These are phyloP conservation scores for Eudemis profundana DNA, from an alignment of 2,888 invertebrate genomes.

Conservation along the genomic window DNA sequence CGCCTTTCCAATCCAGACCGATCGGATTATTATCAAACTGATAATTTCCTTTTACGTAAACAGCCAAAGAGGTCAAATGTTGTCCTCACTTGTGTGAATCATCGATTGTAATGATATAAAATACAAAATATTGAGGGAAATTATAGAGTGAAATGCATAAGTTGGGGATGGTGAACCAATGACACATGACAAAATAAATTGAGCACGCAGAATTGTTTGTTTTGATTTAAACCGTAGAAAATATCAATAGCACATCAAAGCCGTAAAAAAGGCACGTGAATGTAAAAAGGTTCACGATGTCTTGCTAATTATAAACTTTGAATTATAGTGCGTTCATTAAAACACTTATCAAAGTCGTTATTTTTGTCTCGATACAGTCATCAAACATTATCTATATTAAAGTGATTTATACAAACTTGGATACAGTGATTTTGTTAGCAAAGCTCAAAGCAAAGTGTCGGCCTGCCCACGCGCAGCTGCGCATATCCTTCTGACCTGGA, in stretches of 20 bases:
- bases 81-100: constrained; percentile 25
- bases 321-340: too few species aligned
- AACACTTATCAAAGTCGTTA: neutral
- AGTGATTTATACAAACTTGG: constrained; percentile 2
- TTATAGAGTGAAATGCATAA: neutral
- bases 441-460: neutral
- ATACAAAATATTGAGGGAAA: too few species aligned
- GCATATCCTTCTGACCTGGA: constrained; percentile 32
- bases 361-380: neutral
- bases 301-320: too few species aligned
- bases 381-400: neutral
- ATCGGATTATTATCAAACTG: constrained; percentile 30
- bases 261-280: too few species aligned
- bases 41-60: constrained; percentile 35
- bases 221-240: too few species aligned
- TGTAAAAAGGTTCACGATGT: too few species aligned
- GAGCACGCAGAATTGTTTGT: too few species aligned
- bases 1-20: constrained; percentile 32
- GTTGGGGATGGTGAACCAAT: too few species aligned
- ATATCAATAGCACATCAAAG: too few species aligned
- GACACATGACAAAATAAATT: too few species aligned
- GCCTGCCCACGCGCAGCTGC: constrained; percentile 23
- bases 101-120: too few species aligned
- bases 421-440: neutral
- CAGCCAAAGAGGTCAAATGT: constrained; percentile 5